Evolutionary conservation across 1,140 invertebrate species (phyloP), one percentile per base, ranked within the genome.

Genomic region (Pemphigus obesinymphae): DNA sequence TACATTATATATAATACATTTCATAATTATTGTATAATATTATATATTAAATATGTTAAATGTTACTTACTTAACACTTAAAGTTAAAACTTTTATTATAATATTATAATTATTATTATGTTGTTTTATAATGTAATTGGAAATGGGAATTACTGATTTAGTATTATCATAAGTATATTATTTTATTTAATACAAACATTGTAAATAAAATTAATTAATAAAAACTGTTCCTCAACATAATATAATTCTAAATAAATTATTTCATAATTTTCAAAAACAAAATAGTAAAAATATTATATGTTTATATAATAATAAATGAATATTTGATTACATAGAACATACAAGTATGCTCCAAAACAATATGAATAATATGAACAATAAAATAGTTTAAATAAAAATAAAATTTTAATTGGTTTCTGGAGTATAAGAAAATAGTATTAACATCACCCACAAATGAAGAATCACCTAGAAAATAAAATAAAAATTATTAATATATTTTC

Each of bases 401-500:
- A 2, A 26, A 26, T 82, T 37, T 85, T 85, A 88, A 84, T 92
- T 91, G 29, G 90, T 88, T 84, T 92, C 91, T 82, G 91, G 92
- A 82, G 91, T 90, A 84, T 92, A 91, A 5, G 91, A 92, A 63
- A 93, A 88, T 48, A 93, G 87, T 15, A 93, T 90, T 61, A 93
- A 86, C 73, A 92, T 87, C 48, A 93, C 92, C 92, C 92, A 93
- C 29, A 93, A 87, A 85, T 93, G 92, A 31, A 93, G 86, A 58
- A 93, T 85, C 55, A 90, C 88, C 92, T 92, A 84, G 78, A 88
- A 87, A 83, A 29, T 23, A 23, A n/a, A 6, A 58, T 0, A 84
- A n/a, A n/a, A n/a, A 85, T 68, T 83, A 82, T 82, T 82, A 76
- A 55, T 82, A 58, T 23, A n/a, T n/a, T n/a, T n/a, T n/a, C n/a